Conservation (phyloP, 2,113 vertebrate genomes). For the Acanthisitta chloris region DNA sequence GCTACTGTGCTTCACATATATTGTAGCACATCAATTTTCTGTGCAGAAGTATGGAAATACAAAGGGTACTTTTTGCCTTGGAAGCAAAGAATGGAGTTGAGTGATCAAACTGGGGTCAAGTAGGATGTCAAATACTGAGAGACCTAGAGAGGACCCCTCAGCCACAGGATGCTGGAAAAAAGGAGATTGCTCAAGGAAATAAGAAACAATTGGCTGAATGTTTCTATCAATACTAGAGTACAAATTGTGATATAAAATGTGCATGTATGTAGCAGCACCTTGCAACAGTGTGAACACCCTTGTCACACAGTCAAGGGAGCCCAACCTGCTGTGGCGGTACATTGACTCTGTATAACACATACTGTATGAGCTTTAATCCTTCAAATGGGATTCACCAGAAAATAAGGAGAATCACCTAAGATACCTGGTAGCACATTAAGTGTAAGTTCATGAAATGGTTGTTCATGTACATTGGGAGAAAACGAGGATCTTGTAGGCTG, state of each 20-base stretch:
- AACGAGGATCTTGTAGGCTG: not conserved
- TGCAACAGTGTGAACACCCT: fast-evolving
- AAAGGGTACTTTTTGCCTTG: not conserved
- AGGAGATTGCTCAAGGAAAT: not conserved
- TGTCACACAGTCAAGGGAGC: not conserved
- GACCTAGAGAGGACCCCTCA: not conserved
- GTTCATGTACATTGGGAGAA: not conserved
- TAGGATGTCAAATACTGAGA: not conserved
- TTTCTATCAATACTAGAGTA: not conserved
- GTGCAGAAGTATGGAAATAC: not conserved
- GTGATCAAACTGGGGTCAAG: not conserved
- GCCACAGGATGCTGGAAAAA: not conserved
- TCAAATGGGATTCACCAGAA: not conserved
- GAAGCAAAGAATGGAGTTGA: not conserved
- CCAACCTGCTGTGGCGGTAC: not conserved
- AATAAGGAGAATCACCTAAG: not conserved
- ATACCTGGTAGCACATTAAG: not conserved
- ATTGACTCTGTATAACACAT: not conserved
- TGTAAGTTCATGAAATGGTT: not conserved
- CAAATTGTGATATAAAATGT: not conserved
- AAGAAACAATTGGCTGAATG: not conserved
- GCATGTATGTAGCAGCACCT: not conserved
- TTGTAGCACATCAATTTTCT: not conserved
- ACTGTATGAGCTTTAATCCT: not conserved
- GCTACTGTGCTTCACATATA: not conserved